A percentile compares a stretch with the other conserved stretches of the same genome.
These are phyloP conservation scores for Eurystomus gularis DNA, from an alignment of 2,113 vertebrate species.

Conservation along the genomic window DNA sequence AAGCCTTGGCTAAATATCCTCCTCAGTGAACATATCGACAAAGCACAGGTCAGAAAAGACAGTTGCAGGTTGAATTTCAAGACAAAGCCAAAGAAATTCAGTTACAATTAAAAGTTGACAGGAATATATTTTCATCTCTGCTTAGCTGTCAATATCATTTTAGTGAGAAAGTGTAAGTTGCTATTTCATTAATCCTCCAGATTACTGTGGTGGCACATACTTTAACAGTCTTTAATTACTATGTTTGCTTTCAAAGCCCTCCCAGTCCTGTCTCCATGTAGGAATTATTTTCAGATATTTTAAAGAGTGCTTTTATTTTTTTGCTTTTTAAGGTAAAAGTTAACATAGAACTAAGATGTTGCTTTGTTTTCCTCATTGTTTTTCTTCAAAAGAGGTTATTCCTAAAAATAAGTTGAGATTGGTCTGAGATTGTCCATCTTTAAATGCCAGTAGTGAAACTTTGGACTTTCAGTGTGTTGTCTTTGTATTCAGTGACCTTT, in stretches of 20 bases:
- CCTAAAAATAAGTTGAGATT: neutral
- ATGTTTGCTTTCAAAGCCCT: neutral
- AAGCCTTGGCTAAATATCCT: neutral
- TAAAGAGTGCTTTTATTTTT: neutral
- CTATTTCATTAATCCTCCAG: neutral
- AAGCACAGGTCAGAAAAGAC: neutral
- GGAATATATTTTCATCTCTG: neutral
- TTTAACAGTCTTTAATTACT: neutral
- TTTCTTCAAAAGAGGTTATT: neutral
- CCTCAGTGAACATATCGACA: neutral
- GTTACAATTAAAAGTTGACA: neutral
- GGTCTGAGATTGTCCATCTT: neutral
- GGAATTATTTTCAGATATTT: neutral
- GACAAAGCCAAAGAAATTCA: neutral
- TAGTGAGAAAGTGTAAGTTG: neutral
- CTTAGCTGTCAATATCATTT: neutral
- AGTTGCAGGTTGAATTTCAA: neutral
- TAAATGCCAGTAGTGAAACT: neutral
- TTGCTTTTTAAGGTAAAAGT: neutral
- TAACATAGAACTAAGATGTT: neutral
- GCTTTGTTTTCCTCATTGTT: neutral
- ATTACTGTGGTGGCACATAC: neutral
- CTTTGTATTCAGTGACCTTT: neutral
- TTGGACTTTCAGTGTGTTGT: accelerated
- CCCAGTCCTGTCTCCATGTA: neutral